Conservation (phyloP, 2,797 vertebrate genomes). For the Microhierax caerulescens region DNA sequence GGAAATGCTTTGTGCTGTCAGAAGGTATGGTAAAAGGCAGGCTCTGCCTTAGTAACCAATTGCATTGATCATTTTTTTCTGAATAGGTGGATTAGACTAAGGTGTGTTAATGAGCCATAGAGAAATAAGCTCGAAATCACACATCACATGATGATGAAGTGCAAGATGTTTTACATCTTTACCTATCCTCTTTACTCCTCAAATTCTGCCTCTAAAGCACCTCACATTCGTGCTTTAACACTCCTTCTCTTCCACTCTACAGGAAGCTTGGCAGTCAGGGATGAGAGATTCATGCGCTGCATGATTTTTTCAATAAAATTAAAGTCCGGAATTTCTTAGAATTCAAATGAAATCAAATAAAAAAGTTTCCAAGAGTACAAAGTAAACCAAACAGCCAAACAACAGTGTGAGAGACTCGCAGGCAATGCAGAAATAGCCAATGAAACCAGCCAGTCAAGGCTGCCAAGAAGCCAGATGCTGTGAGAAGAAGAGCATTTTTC, state of each 20-base stretch:
- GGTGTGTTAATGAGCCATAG: not conserved
- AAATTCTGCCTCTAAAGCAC: not conserved
- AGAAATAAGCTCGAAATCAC: not conserved
- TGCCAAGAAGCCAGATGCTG: constrained; percentile 22
- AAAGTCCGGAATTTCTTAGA: not conserved
- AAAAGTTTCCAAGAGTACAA: not conserved
- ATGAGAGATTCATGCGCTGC: not conserved
- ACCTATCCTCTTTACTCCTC: not conserved
- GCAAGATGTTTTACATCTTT: not conserved
- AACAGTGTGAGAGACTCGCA: not conserved
- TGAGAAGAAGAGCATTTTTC: not conserved
- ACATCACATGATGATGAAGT: not conserved
- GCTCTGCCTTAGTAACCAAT: not conserved
- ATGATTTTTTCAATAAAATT: not conserved
- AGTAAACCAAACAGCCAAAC: not conserved
- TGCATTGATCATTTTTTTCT: not conserved
- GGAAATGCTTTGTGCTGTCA: not conserved
- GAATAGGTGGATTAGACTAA: not conserved
- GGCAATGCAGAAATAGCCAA: not conserved
- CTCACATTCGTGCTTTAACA: not conserved
- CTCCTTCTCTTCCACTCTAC: not conserved
- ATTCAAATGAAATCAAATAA: not conserved
- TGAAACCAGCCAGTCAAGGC: not conserved
- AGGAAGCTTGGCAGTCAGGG: not conserved
- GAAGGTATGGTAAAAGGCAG: not conserved